Evolutionary conservation across 1,140 invertebrate species (phyloP), one percentile per base, ranked within the genome.

Genomic region (Pentalonia nigronervosa): DNA sequence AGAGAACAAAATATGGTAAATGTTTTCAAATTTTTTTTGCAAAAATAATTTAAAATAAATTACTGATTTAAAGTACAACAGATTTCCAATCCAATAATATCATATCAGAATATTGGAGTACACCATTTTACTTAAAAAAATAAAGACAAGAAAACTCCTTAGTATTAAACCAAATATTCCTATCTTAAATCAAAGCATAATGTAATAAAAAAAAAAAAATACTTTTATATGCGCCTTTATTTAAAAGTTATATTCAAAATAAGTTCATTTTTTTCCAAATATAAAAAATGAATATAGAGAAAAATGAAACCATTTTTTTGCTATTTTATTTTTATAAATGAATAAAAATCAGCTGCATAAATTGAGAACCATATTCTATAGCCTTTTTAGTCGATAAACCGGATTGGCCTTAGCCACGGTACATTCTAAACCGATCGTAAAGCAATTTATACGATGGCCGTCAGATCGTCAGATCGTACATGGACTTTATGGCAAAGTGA

Each of bases 191-290:
- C 30, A n/a, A n/a, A 14, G 1, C n/a, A 14, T 14, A 67, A 67
- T 6, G 7, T 4, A 11, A 14, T 11, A 9, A n/a, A 2, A n/a
- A 9, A n/a, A 2, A n/a, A 17, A 67, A 17, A 67, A 30, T 25
- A 56, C 23, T 67, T 67, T 17, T 3, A 11, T 67, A 30, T 14
- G 4, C 1, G n/a, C 11, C 60, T 67, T 4, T 1, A 67, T 67
- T 67, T 0, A 14, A 67, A 67, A 30, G 11, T 67, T 2, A 0
- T 7, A 14, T 17, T n/a, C 4, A n/a, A 67, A 17, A n/a, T 17
- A 9, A 17, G 14, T 17, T 6, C 14, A n/a, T 1, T n/a, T 17
- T n/a, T n/a, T 4, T 17, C n/a, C 1, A 7, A 67, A n/a, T 1
- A 67, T 67, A 17, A 67, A 67, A n/a, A 67, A 7, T 67, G 6